A percentile compares a stretch with the other conserved stretches of the same genome.
phyloP scores from a whole-genome alignment of 2,797 vertebrate genomes.

The Siniperca scherzeri region DNA sequence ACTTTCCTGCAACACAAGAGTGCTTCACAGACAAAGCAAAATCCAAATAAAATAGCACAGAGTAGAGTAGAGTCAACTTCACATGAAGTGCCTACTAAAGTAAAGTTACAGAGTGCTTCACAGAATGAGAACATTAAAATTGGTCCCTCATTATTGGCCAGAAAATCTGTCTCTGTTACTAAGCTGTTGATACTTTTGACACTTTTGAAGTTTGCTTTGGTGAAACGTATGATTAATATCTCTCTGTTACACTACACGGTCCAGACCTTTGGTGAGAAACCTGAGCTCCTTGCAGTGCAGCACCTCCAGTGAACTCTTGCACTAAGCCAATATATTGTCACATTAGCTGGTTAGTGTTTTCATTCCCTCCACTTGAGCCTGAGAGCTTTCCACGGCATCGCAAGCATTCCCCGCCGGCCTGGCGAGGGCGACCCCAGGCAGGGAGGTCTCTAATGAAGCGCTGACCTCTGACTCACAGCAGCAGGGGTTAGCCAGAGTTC shows the following conservation, averaged over 20 bases:
- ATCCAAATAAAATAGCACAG: background rate
- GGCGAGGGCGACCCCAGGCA: background rate
- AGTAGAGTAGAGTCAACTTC: background rate
- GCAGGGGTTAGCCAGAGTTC: background rate
- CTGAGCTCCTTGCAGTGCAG: slow-evolving; percentile 11
- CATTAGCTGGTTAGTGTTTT: slow-evolving; percentile 27
- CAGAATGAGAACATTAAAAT: background rate
- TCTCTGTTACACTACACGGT: background rate
- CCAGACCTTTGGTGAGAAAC: slow-evolving; percentile 15
- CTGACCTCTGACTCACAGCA: slow-evolving; percentile 7
- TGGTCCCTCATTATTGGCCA: background rate
- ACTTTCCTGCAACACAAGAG: background rate
- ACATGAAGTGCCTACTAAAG: slow-evolving; percentile 13
- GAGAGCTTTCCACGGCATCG: slow-evolving; percentile 29
- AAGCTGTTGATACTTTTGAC: background rate
- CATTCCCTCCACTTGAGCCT: slow-evolving; percentile 20
- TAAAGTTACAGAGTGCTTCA: background rate
- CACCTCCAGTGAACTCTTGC: accelerated
- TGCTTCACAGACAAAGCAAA: slow-evolving; percentile 15
- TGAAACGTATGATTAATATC: background rate
- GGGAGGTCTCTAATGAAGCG: background rate
- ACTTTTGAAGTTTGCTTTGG: background rate
- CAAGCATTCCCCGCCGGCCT: slow-evolving; percentile 20
- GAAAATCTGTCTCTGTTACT: background rate
- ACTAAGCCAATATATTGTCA: slow-evolving; percentile 35